These are phyloP conservation scores for Glossophaga mutica DNA, from an alignment of 2,797 vertebrate genomes.

Conservation along the genomic window DNA sequence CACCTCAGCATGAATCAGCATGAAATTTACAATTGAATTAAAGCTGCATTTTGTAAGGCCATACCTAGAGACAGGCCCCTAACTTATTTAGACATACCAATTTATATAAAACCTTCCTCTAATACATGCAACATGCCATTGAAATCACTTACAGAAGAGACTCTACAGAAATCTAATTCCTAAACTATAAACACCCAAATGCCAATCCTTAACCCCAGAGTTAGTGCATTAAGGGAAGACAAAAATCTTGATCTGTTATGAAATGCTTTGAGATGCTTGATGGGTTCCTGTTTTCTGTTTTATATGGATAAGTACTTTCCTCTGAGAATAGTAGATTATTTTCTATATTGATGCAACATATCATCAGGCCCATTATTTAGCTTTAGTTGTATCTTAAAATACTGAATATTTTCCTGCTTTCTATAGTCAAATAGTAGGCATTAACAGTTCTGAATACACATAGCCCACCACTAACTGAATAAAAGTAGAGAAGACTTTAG, in stretches of 20 bases:
- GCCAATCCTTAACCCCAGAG: not conserved
- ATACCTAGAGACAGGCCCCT: not conserved
- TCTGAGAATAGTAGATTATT: not conserved
- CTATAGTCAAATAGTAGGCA: constrained; percentile 64
- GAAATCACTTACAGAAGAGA: not conserved
- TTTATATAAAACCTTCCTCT: not conserved
- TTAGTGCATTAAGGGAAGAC: not conserved
- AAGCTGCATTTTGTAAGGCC: not conserved
- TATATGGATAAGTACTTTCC: constrained; percentile 14
- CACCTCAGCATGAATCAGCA: not conserved
- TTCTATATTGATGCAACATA: constrained; percentile 36
- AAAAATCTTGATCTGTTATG: not conserved
- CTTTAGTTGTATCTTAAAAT: constrained; percentile 43
- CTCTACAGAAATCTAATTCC: not conserved
- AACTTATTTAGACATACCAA: not conserved
- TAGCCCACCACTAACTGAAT: constrained; percentile 19
- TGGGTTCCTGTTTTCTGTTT: constrained; percentile 3
- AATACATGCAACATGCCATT: not conserved
- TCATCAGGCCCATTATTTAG: constrained; percentile 22
- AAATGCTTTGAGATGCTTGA: not conserved
- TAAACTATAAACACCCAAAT: not conserved
- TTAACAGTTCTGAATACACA: constrained; percentile 67
- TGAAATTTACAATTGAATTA: not conserved
- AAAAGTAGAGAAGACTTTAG: constrained; percentile 40
- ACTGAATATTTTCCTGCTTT: constrained; percentile 20